Conservation (phyloP, 2,888 invertebrate species). For the Esperia sulphurella region DNA sequence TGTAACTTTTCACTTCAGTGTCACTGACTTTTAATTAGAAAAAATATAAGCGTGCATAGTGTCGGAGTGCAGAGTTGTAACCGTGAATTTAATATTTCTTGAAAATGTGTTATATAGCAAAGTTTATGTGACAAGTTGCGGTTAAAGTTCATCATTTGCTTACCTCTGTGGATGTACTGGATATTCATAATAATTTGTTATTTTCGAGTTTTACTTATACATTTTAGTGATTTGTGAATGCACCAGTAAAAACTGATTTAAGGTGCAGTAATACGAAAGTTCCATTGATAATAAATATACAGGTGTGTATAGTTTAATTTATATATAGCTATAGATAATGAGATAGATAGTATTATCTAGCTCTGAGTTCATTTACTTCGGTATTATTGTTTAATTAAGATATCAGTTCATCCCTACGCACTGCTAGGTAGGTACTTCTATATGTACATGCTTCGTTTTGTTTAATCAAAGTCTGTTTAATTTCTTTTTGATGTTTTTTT, state of each 20-base stretch:
- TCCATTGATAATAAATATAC: slow-evolving; percentile 5
- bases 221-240: slow-evolving; percentile 11
- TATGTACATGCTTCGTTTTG: no score
- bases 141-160: slow-evolving; percentile 49
- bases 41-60: slow-evolving; percentile 31
- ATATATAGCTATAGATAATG: slow-evolving; percentile 12
- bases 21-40: slow-evolving; percentile 10
- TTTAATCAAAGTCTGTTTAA: no score
- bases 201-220: slow-evolving; percentile 1
- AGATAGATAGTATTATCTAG: slow-evolving; percentile 4
- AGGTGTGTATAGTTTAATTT: slow-evolving; percentile 27
- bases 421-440: background rate
- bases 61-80: slow-evolving; percentile 34
- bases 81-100: slow-evolving; percentile 24
- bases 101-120: slow-evolving; percentile 30
- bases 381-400: slow-evolving; percentile 1
- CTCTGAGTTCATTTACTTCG: slow-evolving; percentile 2
- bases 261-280: slow-evolving; percentile 8
- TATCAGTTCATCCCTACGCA: background rate
- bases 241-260: slow-evolving; percentile 10
- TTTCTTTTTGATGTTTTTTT: no score
- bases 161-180: slow-evolving; percentile 39
- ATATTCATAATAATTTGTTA: slow-evolving; percentile 28
- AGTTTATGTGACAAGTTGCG: slow-evolving; percentile 59
- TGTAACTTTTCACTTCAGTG: slow-evolving; percentile 29